A percentile compares a stretch with the other conserved stretches of the same genome.
Conservation (phyloP, 2,797 vertebrate genomes). For the Choloepus didactylus region DNA sequence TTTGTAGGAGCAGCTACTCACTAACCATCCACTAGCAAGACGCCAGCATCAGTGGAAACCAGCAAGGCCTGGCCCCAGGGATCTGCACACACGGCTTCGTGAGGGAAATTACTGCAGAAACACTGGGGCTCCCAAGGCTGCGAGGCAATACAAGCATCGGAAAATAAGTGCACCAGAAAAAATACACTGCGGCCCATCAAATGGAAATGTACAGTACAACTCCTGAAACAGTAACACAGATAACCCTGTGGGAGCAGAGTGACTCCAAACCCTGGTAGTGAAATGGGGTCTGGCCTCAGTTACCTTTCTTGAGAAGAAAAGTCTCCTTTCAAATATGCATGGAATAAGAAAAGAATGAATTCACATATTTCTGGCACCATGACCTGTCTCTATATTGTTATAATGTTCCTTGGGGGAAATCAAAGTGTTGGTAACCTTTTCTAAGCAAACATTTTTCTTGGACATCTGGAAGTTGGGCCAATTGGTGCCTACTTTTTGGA, state of each 20-base stretch:
- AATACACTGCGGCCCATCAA: not conserved
- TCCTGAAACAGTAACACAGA: slow-evolving; percentile 75
- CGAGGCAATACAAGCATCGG: slow-evolving; percentile 82
- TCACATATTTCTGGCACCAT: not conserved
- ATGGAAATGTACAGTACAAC: slow-evolving; percentile 35
- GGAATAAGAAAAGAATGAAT: not conserved
- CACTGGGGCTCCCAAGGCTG: slow-evolving; percentile 99
- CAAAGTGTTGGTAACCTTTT: not conserved
- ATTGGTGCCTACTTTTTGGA: not conserved
- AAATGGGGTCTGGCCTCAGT: not conserved
- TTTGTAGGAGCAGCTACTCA: slow-evolving; percentile 82
- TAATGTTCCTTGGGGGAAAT: not conserved
- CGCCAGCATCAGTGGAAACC: slow-evolving; percentile 95
- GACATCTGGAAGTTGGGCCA: slow-evolving; percentile 6
- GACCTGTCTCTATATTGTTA: not conserved
- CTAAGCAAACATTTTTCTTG: slow-evolving; percentile 15
- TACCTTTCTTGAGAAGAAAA: slow-evolving; percentile 30
- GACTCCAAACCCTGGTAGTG: not conserved
- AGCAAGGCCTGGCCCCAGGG: slow-evolving; percentile 98
- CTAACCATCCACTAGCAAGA: slow-evolving; percentile 98
- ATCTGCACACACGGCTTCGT: slow-evolving; percentile 96
- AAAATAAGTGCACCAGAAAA: slow-evolving; percentile 77
- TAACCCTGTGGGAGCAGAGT: slow-evolving; percentile 47
- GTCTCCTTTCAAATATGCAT: not conserved
- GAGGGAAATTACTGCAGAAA: slow-evolving; percentile 96